These are phyloP conservation scores for Glomeris marginata DNA, from an alignment of 2,888 invertebrate genomes.

Conservation along the genomic window DNA sequence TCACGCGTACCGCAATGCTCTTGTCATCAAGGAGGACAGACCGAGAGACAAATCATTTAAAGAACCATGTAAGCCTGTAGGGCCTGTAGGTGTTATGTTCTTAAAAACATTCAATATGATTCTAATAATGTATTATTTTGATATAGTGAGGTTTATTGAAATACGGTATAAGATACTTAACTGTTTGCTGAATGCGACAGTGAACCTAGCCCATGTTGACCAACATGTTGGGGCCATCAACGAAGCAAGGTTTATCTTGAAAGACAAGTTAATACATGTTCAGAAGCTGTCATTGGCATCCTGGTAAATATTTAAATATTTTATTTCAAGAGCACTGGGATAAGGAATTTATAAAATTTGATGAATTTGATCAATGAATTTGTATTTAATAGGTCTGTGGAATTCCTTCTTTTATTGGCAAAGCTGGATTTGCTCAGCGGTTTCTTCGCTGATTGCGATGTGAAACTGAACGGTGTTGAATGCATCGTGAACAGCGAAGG, in stretches of 20 bases:
- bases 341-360: neutral
- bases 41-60: too few species aligned
- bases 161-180: too few species aligned
- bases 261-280: constrained; percentile 3
- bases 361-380: neutral
- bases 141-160: too few species aligned
- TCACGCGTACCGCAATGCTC: too few species aligned
- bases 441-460: neutral
- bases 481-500: neutral
- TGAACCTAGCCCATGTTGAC: neutral
- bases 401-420: neutral
- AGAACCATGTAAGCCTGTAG: too few species aligned
- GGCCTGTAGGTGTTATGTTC: too few species aligned
- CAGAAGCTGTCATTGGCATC: constrained; percentile 3
- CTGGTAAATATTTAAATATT: neutral
- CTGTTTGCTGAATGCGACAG: too few species aligned
- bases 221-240: constrained; percentile 1
- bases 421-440: constrained; percentile 1
- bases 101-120: too few species aligned
- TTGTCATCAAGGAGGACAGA: too few species aligned
- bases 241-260: neutral
- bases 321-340: too few species aligned
- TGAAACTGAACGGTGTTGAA: constrained; percentile 3
- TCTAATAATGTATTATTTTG: too few species aligned
- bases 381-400: neutral